phyloP scores from a whole-genome alignment of 64 coral and sea anemone genomes.

The Pocillopora damicornis region DNA sequence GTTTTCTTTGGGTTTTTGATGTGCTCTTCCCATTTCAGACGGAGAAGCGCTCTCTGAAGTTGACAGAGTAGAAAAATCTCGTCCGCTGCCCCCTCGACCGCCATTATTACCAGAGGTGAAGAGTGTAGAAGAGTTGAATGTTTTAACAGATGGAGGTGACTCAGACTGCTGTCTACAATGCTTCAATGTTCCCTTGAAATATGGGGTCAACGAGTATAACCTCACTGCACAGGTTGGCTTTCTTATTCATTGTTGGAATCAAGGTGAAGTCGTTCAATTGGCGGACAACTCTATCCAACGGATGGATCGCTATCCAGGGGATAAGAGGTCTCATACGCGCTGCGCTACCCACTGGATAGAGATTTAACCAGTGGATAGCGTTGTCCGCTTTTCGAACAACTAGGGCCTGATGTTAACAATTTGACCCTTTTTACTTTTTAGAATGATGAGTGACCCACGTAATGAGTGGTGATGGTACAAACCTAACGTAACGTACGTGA shows the following conservation, averaged over 20 bases:
- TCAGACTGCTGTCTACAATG: conserved; percentile 61
- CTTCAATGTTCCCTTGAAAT: conserved; percentile 67
- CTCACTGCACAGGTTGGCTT: conserved; percentile 68
- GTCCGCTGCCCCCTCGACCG: neutral
- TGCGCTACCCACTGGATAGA: too few species aligned
- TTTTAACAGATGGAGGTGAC: conserved; percentile 36
- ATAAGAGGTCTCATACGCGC: too few species aligned
- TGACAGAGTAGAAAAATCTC: neutral
- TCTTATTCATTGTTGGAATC: neutral
- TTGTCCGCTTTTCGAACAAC: too few species aligned
- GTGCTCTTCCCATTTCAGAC: neutral
- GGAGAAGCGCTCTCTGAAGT: neutral
- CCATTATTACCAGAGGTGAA: conserved; percentile 25
- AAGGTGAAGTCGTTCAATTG: neutral
- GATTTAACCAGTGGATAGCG: too few species aligned
- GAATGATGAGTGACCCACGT: too few species aligned
- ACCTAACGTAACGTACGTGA: too few species aligned
- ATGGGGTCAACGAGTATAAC: conserved; percentile 74
- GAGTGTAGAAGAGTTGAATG: conserved; percentile 64
- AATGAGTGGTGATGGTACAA: too few species aligned
- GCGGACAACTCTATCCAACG: too few species aligned
- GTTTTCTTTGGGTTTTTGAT: neutral
- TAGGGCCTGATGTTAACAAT: too few species aligned
- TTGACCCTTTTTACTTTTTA: too few species aligned
- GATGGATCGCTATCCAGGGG: too few species aligned